Conservation (phyloP, 2,888 invertebrate species). For the Myopa testacea region DNA sequence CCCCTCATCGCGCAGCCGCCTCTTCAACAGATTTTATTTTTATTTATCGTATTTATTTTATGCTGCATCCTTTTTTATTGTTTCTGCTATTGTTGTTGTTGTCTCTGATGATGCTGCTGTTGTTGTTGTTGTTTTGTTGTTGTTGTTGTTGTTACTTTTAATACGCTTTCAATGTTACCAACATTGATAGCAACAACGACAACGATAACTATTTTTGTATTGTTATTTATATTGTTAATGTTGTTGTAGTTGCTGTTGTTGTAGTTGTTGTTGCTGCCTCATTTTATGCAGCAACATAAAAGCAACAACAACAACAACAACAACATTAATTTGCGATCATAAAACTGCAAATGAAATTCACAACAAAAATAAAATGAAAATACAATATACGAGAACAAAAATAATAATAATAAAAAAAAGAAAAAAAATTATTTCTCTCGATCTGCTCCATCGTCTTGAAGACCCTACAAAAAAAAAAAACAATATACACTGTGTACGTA, state of each 20-base stretch:
- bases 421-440: neutral
- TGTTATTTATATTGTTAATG: constrained; percentile 30
- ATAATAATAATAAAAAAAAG: too few relatives aligned
- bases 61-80: constrained; percentile 38
- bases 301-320: constrained; percentile 41
- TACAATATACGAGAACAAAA: constrained; percentile 15
- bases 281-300: constrained; percentile 50
- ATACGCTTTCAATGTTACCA: constrained; percentile 46
- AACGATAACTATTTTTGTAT: neutral
- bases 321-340: constrained; percentile 27
- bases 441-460: neutral
- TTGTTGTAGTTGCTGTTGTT: constrained; percentile 30
- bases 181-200: too few relatives aligned
- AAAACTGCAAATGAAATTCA: neutral
- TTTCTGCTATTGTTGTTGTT: constrained; percentile 26
- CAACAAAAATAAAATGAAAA: too few relatives aligned
- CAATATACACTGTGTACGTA: too few relatives aligned
- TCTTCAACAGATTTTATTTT: neutral
- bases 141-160: constrained; percentile 29
- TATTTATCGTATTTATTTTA: constrained; percentile 1
- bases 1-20: constrained; percentile 11
- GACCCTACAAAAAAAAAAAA: neutral
- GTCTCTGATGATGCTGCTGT: too few relatives aligned
- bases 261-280: constrained; percentile 32
- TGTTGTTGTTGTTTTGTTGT: constrained; percentile 35